phyloP scores from a whole-genome alignment of 2,888 invertebrate genomes.

The Hirudinaria manillensis region DNA sequence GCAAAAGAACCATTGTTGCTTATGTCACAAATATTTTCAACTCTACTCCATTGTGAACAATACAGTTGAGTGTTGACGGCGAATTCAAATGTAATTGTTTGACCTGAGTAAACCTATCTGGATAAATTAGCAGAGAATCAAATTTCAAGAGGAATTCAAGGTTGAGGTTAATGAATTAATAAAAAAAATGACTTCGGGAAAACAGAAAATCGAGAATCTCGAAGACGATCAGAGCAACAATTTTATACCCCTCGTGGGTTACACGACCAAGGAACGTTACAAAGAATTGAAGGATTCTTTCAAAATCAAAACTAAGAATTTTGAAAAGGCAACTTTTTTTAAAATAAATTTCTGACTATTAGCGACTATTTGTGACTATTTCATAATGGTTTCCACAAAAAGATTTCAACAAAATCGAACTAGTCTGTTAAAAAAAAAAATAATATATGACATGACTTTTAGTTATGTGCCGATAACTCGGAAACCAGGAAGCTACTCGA shows the following conservation, averaged over 20 bases:
- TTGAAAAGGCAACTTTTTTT: constrained; percentile 17
- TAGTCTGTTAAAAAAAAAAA: no score
- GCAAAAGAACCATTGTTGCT: no score
- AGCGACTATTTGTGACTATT: not conserved
- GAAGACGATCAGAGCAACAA: constrained; percentile 8
- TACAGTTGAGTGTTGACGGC: no score
- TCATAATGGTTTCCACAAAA: no score
- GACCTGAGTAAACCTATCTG: no score
- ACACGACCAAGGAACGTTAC: constrained; percentile 16
- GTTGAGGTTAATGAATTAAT: no score
- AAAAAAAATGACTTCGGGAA: constrained; percentile 8
- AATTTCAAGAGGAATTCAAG: no score
- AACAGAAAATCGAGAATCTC: not conserved
- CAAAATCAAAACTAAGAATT: constrained; percentile 20
- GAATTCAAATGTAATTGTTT: no score
- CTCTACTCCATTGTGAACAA: no score
- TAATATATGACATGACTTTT: not conserved
- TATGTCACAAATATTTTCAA: no score
- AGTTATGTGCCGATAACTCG: constrained; percentile 5
- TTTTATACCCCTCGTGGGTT: constrained; percentile 11
- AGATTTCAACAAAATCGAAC: no score
- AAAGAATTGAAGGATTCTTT: constrained; percentile 18
- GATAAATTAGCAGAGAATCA: no score
- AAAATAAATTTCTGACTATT: not conserved
- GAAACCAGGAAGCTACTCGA: constrained; percentile 22